Conservation (phyloP, 1,140 invertebrate genomes). For the Harlomillsia oculata region DNA sequence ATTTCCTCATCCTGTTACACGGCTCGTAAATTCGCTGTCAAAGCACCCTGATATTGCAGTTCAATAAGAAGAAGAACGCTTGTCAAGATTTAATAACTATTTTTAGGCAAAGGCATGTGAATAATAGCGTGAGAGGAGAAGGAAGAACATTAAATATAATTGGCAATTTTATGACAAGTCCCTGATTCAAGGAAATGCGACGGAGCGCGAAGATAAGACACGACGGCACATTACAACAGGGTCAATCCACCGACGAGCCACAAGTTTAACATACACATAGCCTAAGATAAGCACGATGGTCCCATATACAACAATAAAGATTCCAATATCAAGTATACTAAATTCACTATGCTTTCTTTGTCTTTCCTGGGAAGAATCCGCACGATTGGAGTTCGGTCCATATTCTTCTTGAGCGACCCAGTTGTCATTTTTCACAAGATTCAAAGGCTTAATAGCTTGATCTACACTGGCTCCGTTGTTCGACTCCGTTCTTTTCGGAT, state of each 20-base stretch:
- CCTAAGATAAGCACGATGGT: slow-evolving; percentile 26
- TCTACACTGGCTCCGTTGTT: neutral
- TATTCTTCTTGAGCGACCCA: neutral
- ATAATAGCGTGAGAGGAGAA: too few species aligned
- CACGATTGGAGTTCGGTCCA: neutral
- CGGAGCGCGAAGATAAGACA: too few species aligned
- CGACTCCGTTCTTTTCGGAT: slow-evolving; percentile 9
- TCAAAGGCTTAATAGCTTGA: neutral
- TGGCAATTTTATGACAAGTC: too few species aligned
- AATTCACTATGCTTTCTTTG: too few species aligned
- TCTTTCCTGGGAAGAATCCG: slow-evolving; percentile 22
- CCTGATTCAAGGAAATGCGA: too few species aligned
- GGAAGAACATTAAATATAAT: too few species aligned
- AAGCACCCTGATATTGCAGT: too few species aligned
- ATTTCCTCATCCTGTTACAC: too few species aligned
- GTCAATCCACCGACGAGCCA: slow-evolving; percentile 8
- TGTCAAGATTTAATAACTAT: too few species aligned
- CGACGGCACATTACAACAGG: slow-evolving; percentile 12
- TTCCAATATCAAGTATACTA: slow-evolving; percentile 24
- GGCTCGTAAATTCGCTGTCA: too few species aligned
- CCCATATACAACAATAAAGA: slow-evolving; percentile 29
- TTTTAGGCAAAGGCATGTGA: too few species aligned
- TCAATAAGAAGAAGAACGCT: too few species aligned
- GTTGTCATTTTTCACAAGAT: neutral
- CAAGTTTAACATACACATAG: slow-evolving; percentile 27